Percentiles rank a stretch among this genome's conserved stretches.
Evolutionary conservation across 92 coral and sea anemone genomes (phyloP).

Genomic region (Desmophyllum pertusum): DNA sequence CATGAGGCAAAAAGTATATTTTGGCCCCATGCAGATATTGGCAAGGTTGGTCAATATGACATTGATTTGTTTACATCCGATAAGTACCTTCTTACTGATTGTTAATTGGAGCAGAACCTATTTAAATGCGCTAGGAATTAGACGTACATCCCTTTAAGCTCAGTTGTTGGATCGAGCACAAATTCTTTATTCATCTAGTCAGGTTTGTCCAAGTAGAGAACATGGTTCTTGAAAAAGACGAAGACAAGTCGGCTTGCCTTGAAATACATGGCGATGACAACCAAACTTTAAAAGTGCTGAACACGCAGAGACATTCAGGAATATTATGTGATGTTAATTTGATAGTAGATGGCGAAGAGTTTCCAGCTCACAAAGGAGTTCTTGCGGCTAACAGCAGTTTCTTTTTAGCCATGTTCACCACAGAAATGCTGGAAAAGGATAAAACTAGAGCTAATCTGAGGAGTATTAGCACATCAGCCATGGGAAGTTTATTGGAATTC

Average conservation of each 20-base stretch:
- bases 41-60: not conserved
- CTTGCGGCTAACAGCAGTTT: constrained; percentile 88
- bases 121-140: not conserved
- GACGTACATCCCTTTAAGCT: no score
- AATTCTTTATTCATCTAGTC: not conserved
- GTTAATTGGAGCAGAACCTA: not conserved
- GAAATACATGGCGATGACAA: constrained; percentile 18
- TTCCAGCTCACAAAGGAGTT: constrained; percentile 91
- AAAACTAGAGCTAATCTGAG: constrained; percentile 56
- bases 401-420: constrained; percentile 90
- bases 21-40: not conserved
- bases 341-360: constrained; percentile 70
- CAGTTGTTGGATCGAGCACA: no score
- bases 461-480: constrained; percentile 63
- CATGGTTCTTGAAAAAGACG: constrained; percentile 5
- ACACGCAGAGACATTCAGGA: constrained; percentile 69
- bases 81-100: not conserved
- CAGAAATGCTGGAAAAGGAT: constrained; percentile 84
- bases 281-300: constrained; percentile 46
- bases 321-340: constrained; percentile 82
- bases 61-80: constrained; percentile 2
- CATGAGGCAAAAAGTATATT: not conserved
- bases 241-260: constrained; percentile 3
- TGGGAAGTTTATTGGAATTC: constrained; percentile 71
- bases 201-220: not conserved